These are phyloP conservation scores for Scomber japonicus DNA, from an alignment of 2,113 vertebrate species.

Conservation along the genomic window DNA sequence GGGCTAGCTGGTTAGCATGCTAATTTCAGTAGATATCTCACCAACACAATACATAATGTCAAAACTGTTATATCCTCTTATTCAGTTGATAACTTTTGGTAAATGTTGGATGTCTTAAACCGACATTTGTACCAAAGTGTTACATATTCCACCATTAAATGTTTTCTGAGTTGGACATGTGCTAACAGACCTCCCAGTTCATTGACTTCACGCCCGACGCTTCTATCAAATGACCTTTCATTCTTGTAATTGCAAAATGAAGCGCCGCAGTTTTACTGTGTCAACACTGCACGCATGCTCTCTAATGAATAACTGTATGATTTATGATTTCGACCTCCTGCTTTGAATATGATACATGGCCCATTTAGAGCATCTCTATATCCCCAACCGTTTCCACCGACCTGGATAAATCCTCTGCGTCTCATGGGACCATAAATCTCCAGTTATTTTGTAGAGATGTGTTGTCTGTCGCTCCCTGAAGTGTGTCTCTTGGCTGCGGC, in stretches of 20 bases:
- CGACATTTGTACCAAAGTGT: too few relatives aligned
- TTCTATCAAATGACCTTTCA: constrained; percentile 33
- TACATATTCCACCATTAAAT: not conserved
- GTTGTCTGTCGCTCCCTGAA: constrained; percentile 27
- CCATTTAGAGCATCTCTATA: constrained; percentile 35
- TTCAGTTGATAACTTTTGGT: too few relatives aligned
- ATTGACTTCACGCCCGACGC: constrained; percentile 21
- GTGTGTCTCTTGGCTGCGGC: constrained; percentile 8
- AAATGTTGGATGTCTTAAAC: too few relatives aligned
- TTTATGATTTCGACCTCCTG: constrained; percentile 36
- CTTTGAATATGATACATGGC: constrained; percentile 48
- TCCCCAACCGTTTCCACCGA: constrained; percentile 16
- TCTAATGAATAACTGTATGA: constrained; percentile 46
- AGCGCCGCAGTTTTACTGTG: constrained; percentile 24
- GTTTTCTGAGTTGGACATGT: not conserved
- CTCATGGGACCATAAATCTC: constrained; percentile 43
- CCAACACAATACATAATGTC: too few relatives aligned
- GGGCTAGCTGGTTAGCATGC: too few relatives aligned
- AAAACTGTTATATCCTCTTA: too few relatives aligned
- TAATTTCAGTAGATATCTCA: too few relatives aligned
- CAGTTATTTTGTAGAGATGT: not conserved
- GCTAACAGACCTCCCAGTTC: not conserved
- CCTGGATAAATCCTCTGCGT: constrained; percentile 24
- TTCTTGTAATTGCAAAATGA: constrained; percentile 45
- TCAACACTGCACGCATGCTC: constrained; percentile 39